These are phyloP conservation scores for Acanthopleura granulata DNA, from an alignment of 2,888 invertebrate species.

Conservation along the genomic window DNA sequence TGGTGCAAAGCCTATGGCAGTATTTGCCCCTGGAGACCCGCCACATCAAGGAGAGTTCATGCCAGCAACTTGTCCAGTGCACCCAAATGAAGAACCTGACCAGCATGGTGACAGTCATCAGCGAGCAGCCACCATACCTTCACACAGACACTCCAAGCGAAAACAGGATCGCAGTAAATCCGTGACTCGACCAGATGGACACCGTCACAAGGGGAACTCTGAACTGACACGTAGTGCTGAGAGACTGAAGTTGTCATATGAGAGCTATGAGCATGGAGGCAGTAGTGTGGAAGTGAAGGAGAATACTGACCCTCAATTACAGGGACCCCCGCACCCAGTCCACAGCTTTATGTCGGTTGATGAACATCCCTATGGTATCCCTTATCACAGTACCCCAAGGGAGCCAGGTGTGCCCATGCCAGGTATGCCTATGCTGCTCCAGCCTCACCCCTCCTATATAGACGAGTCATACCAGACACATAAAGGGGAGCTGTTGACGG, in stretches of 20 bases:
- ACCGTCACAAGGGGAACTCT: too few relatives aligned
- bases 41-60: neutral
- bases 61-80: neutral
- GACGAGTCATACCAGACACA: slow-evolving; percentile 5
- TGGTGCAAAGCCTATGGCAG: neutral
- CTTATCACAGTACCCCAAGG: slow-evolving; percentile 14
- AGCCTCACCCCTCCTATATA: neutral
- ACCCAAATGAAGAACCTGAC: neutral
- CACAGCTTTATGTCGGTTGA: neutral
- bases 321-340: neutral
- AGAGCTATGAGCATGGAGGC: slow-evolving; percentile 16
- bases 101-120: neutral
- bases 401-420: neutral
- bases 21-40: neutral
- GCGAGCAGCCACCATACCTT: neutral
- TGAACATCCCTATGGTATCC: neutral
- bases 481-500: neutral
- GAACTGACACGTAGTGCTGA: slow-evolving; percentile 3
- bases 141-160: neutral
- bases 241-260: neutral
- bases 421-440: neutral
- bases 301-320: neutral
- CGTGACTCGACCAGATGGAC: neutral
- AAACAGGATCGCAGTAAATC: slow-evolving; percentile 6
- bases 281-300: slow-evolving; percentile 12